phyloP scores from a whole-genome alignment of 2,888 invertebrate species.

The Bimastos eiseni region DNA sequence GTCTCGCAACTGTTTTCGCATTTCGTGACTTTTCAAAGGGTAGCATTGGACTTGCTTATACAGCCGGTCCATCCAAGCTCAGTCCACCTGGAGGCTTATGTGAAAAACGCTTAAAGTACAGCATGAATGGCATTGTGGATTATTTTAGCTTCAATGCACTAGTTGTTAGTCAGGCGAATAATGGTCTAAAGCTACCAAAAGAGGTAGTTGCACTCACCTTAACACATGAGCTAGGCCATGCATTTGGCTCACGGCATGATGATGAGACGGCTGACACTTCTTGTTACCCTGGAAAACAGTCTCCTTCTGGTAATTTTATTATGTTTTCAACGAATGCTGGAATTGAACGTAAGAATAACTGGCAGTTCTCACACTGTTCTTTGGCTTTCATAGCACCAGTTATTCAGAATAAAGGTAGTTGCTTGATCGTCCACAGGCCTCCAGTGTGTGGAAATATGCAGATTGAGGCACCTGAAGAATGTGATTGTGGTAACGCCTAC shows the following conservation, averaged over 20 bases:
- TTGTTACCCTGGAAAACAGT: constrained; percentile 41
- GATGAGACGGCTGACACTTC: constrained; percentile 39
- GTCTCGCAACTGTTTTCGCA: constrained; percentile 51
- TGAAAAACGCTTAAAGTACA: constrained; percentile 43
- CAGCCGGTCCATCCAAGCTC: constrained; percentile 46
- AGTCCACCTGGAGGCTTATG: constrained; percentile 53
- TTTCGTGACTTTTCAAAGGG: constrained; percentile 49
- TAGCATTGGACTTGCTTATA: constrained; percentile 52
- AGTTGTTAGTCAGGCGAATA: constrained; percentile 46
- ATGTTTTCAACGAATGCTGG: constrained; percentile 50
- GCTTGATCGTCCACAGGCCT: constrained; percentile 43
- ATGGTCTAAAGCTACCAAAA: constrained; percentile 45
- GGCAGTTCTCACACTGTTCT: constrained; percentile 53
- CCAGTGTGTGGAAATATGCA: constrained; percentile 49
- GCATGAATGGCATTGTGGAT: neutral
- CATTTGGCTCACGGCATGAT: constrained; percentile 55
- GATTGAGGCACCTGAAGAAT: constrained; percentile 28
- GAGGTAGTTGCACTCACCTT: constrained; percentile 46
- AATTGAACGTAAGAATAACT: constrained; percentile 50
- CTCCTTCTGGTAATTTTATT: constrained; percentile 49
- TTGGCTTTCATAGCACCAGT: constrained; percentile 50
- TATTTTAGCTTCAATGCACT: constrained; percentile 50
- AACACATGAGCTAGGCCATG: constrained; percentile 55
- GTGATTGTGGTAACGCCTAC: constrained; percentile 25
- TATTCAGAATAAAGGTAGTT: constrained; percentile 48